phyloP scores from a whole-genome alignment of 2,888 invertebrate genomes.

The Eupithecia inturbata region DNA sequence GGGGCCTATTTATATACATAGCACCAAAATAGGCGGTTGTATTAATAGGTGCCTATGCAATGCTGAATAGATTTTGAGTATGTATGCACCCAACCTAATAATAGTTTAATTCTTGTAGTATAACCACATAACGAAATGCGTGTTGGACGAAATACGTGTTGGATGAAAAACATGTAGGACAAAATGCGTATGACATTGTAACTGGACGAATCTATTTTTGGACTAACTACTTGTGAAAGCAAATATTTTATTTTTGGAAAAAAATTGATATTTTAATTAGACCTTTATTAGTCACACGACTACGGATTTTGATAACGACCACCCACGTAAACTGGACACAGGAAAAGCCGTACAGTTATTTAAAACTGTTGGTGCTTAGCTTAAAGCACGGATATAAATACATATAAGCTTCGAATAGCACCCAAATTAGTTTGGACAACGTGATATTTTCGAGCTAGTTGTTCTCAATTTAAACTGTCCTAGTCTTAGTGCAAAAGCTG shows the following conservation, averaged over 20 bases:
- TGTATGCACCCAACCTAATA: too few species aligned
- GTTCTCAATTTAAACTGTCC: background rate
- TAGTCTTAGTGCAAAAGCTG: background rate
- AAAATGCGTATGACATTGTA: too few species aligned
- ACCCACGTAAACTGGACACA: conserved; percentile 54
- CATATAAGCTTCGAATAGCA: conserved; percentile 7
- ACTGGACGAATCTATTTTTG: background rate
- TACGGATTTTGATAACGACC: conserved; percentile 57
- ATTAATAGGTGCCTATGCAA: too few species aligned
- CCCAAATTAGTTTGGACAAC: background rate
- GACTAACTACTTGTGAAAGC: background rate
- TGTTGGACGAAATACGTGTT: background rate
- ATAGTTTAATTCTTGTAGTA: too few species aligned
- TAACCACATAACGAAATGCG: too few species aligned
- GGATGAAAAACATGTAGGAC: too few species aligned
- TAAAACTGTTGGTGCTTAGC: conserved; percentile 45
- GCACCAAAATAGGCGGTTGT: background rate
- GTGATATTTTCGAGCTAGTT: background rate
- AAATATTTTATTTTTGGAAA: too few species aligned
- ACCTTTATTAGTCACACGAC: too few species aligned
- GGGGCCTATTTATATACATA: too few species aligned
- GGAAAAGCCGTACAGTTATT: conserved; percentile 55
- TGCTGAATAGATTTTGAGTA: too few species aligned
- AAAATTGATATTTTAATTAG: too few species aligned
- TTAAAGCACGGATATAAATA: conserved; percentile 44